Base-by-base conservation (phyloP, 2,888 invertebrate genomes). In the Cantharis nigra region DNA sequence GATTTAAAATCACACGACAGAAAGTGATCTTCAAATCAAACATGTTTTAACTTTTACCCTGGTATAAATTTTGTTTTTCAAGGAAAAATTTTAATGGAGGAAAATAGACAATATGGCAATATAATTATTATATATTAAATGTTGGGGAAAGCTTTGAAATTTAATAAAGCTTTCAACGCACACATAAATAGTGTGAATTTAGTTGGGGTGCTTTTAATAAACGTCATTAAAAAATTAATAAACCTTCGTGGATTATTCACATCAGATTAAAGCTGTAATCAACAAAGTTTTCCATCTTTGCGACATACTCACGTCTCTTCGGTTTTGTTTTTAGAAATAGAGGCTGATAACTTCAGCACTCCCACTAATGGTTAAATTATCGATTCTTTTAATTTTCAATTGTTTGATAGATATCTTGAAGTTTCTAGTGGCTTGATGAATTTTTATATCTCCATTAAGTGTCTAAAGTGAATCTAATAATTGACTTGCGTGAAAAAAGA, bases 401-500 rank as follows among this genome's bases (percentile, higher is more conserved):
- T 49, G 49, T 49, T 49, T 49, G 49, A n/a, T 49, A 49, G 49
- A 49, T 49, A 49, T 49, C 49, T 49, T 49, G 13, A 49, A 49
- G 49, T 49, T 49, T 49, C 49, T 49, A 49, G 49, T 49, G n/a
- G 49, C 49, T 49, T 49, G 49, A 49, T 49, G 49, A 49, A 49
- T 49, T 49, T 49, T 49, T 49, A 49, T n/a, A 67, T 67, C 26
- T 67, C 20, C 26, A 67, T 67, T 67, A 20, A 67, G 20, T 26
- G 23, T n/a, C 65, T 23, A 67, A 67, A 67, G 65, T 67, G 65
- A 26, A 67, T 67, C 65, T 23, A 67, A 67, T 67, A 67, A 67
- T 67, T 67, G 65, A 67, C 65, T 67, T 67, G 65, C 23, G 65
- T 67, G 65, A 23, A 67, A 67, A 67, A 18, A 67, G 65, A 67